Conservation (phyloP, 2,113 vertebrate species). For the Stegostoma tigrinum region DNA sequence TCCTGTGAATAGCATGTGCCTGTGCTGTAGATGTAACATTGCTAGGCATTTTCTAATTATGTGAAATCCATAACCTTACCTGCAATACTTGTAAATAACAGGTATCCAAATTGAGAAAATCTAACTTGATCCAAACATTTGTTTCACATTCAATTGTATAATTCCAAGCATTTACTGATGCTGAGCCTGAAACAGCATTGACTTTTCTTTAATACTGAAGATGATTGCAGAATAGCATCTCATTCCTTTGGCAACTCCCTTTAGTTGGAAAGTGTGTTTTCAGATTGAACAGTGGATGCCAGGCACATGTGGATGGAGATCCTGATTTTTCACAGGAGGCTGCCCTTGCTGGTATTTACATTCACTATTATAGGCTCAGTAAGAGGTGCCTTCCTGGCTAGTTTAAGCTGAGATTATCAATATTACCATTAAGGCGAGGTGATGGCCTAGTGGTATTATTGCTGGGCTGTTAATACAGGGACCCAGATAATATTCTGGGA, state of each 20-base stretch:
- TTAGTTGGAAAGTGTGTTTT: background rate
- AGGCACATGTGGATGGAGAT: background rate
- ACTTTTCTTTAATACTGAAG: too few relatives aligned
- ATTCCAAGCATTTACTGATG: background rate
- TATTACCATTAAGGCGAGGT: too few relatives aligned
- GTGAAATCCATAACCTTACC: background rate
- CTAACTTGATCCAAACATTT: background rate
- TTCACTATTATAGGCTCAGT: background rate
- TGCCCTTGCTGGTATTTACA: background rate
- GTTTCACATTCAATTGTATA: background rate
- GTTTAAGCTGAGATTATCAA: background rate
- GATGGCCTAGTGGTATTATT: too few relatives aligned
- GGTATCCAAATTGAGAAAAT: background rate
- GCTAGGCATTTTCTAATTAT: background rate
- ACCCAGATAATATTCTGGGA: too few relatives aligned
- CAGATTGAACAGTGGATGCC: background rate
- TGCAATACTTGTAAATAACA: background rate
- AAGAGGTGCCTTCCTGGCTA: background rate
- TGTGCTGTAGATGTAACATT: background rate
- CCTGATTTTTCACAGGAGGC: background rate
- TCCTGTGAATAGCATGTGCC: background rate
- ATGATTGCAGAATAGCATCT: background rate
- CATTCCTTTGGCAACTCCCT: background rate
- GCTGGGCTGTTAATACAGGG: too few relatives aligned
- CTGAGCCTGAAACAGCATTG: background rate